Percentiles rank a stretch among this genome's conserved stretches.
Evolutionary conservation across 2,113 vertebrate genomes (phyloP).

Genomic region (Callopanchax toddi): DNA sequence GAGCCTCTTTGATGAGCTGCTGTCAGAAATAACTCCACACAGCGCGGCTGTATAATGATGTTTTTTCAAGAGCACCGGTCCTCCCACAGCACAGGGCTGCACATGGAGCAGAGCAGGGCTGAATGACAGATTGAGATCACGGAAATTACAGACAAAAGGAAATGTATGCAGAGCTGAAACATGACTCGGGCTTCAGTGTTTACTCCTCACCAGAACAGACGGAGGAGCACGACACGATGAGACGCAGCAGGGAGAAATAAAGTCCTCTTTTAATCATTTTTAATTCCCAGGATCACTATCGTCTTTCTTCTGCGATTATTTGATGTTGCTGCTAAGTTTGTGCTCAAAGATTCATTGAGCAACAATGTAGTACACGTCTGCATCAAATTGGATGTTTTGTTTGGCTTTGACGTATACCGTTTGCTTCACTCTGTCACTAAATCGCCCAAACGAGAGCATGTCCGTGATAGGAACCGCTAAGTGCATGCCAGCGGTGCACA

Average conservation of each 20-base stretch:
- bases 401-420: constrained; percentile 4
- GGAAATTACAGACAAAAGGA: constrained; percentile 56
- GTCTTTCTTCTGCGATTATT: neutral
- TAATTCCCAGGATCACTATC: neutral
- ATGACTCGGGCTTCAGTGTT: constrained; percentile 4
- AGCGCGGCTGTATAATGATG: constrained; percentile 41
- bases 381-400: constrained; percentile 18
- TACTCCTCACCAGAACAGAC: neutral
- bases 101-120: constrained; percentile 10
- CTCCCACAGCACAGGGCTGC: constrained; percentile 48
- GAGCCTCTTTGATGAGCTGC: constrained; percentile 35
- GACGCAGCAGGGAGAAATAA: neutral
- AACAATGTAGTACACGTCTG: constrained; percentile 16
- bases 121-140: constrained; percentile 73
- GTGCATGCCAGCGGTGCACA: constrained; percentile 28
- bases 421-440: constrained; percentile 3
- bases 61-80: constrained; percentile 47
- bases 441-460: constrained; percentile 35
- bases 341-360: constrained; percentile 30
- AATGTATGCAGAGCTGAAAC: constrained; percentile 47
- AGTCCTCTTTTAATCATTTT: neutral
- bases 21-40: constrained; percentile 37
- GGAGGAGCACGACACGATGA: constrained; percentile 1
- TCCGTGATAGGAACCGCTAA: constrained; percentile 28
- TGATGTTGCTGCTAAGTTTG: neutral